Conservation (phyloP, 2,797 vertebrate species). For the Scomberomorus guttatus region DNA sequence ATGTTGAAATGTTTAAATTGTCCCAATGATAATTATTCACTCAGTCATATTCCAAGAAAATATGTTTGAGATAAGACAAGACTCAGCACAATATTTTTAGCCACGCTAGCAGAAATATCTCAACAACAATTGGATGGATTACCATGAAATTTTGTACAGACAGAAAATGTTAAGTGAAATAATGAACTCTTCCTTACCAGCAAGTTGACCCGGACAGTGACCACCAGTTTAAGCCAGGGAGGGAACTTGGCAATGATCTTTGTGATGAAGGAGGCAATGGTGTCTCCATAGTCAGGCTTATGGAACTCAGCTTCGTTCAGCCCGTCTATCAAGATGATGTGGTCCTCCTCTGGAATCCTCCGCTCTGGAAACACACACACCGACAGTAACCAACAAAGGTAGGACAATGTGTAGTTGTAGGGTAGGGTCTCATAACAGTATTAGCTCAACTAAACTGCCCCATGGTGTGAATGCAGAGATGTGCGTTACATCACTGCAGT, state of each 20-base stretch:
- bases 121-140: too few species aligned
- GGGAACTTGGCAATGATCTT: constrained; percentile 95
- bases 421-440: background rate
- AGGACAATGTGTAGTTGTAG: background rate
- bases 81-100: background rate
- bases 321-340: constrained; percentile 95
- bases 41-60: background rate
- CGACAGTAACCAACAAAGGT: constrained; percentile 12
- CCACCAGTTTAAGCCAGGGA: constrained; percentile 94
- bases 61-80: background rate
- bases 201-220: constrained; percentile 94
- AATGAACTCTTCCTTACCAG: constrained; percentile 86
- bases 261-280: constrained; percentile 95
- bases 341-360: constrained; percentile 96
- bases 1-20: background rate
- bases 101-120: too few species aligned
- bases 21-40: background rate
- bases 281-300: constrained; percentile 99
- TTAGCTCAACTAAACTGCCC: constrained; percentile 12
- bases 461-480: background rate
- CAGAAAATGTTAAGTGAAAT: background rate
- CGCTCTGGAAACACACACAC: constrained; percentile 85
- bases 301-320: constrained; percentile 99
- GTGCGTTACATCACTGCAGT: constrained; percentile 18
- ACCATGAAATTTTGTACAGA: too few species aligned